Conservation (phyloP, 2,113 vertebrate species). For the Chrysochloris asiatica region DNA sequence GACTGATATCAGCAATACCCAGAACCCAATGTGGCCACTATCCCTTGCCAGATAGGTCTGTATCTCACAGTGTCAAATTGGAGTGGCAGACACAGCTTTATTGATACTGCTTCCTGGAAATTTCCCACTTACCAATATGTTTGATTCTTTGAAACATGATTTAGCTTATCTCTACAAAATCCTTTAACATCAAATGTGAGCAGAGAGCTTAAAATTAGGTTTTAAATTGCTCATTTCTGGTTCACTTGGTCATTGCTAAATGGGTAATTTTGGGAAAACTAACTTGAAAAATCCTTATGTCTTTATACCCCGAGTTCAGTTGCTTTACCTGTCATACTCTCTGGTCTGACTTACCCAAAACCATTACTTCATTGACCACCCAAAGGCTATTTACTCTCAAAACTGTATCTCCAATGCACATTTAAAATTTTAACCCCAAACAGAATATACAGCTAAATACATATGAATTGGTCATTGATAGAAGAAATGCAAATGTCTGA, state of each 20-base stretch:
- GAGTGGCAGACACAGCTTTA: slow-evolving; percentile 80
- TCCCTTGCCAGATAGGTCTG: slow-evolving; percentile 76
- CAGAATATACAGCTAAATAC: not conserved
- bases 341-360: not conserved
- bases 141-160: slow-evolving; percentile 56
- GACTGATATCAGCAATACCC: slow-evolving; percentile 75
- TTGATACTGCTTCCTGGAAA: slow-evolving; percentile 75
- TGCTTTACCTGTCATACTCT: not conserved
- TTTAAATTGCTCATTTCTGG: slow-evolving; percentile 57
- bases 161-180: slow-evolving; percentile 55
- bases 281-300: slow-evolving; percentile 3
- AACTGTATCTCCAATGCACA: not conserved
- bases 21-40: slow-evolving; percentile 63
- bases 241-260: slow-evolving; percentile 53
- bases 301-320: not conserved
- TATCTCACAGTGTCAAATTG: slow-evolving; percentile 76
- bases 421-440: slow-evolving; percentile 40
- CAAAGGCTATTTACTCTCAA: not conserved
- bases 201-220: slow-evolving; percentile 53
- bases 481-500: slow-evolving; percentile 13
- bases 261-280: slow-evolving; percentile 50
- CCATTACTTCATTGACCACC: not conserved
- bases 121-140: slow-evolving; percentile 73
- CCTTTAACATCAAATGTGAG: slow-evolving; percentile 55
- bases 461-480: not conserved